phyloP scores from a whole-genome alignment of 2,888 invertebrate species.

The Ennomos quercinarius region DNA sequence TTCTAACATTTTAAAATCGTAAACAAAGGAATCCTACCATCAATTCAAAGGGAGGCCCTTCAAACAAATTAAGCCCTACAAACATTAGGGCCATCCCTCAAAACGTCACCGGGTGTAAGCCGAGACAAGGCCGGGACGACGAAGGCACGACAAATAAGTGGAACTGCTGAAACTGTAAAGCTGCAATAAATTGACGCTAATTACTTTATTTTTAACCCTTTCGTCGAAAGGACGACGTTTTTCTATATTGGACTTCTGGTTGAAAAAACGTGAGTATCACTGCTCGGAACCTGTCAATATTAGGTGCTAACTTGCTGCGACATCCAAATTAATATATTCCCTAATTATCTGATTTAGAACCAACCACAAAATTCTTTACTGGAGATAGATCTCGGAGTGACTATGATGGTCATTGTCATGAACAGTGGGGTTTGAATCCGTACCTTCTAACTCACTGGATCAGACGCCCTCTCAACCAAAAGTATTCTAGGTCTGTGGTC shows the following conservation, averaged over 20 bases:
- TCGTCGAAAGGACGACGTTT: constrained; percentile 19
- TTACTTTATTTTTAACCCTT: constrained; percentile 54
- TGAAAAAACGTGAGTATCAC: too few relatives aligned
- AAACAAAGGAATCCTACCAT: constrained; percentile 50
- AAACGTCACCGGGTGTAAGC: constrained; percentile 63
- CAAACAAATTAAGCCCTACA: constrained; percentile 65
- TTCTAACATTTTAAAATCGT: constrained; percentile 39
- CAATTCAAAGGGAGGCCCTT: constrained; percentile 48
- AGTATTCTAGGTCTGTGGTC: too few relatives aligned
- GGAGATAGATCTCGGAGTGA: too few relatives aligned
- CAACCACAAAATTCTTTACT: too few relatives aligned
- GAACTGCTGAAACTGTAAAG: constrained; percentile 61
- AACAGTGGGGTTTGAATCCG: too few relatives aligned
- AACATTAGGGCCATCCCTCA: constrained; percentile 66
- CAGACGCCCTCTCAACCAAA: too few relatives aligned
- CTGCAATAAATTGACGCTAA: constrained; percentile 72
- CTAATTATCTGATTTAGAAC: too few relatives aligned
- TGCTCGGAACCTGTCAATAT: too few relatives aligned
- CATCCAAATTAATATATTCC: too few relatives aligned
- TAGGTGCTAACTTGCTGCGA: too few relatives aligned
- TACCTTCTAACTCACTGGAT: too few relatives aligned
- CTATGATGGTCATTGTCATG: too few relatives aligned
- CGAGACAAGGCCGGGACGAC: constrained; percentile 44
- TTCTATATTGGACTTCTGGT: background rate
- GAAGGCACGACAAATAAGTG: constrained; percentile 58